Evolutionary conservation across 2,888 invertebrate species (phyloP).

Genomic region (Microplitis deprimator): DNA sequence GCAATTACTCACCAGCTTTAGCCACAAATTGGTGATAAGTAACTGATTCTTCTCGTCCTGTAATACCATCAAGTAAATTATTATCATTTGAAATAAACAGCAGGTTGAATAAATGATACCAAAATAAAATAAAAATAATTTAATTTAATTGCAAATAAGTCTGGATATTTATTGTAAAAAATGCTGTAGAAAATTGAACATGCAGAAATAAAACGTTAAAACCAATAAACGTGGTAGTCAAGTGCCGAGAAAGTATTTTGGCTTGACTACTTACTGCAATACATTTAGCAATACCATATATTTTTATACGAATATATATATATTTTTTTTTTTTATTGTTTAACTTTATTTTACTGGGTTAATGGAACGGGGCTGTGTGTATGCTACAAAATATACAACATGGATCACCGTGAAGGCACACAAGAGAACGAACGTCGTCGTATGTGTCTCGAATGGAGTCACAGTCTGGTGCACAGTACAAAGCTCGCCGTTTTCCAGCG

Average conservation of each 20-base stretch:
- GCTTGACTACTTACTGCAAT: slow-evolving; percentile 4
- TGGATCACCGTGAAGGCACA: slow-evolving; percentile 23
- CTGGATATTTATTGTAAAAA: too few species aligned
- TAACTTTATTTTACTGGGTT: slow-evolving; percentile 27
- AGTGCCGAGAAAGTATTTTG: background rate
- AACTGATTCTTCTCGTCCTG: slow-evolving; percentile 98
- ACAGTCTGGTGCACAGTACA: slow-evolving; percentile 30
- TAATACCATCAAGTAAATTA: slow-evolving; percentile 64
- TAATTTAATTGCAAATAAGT: background rate
- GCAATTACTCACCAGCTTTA: slow-evolving; percentile 88
- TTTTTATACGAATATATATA: background rate
- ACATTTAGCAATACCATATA: background rate
- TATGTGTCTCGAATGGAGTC: slow-evolving; percentile 24
- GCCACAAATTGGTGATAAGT: slow-evolving; percentile 96
- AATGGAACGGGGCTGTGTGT: slow-evolving; percentile 18
- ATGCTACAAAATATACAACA: slow-evolving; percentile 19
- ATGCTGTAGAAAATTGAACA: background rate
- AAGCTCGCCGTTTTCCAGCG: slow-evolving; percentile 34
- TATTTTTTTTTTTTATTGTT: background rate
- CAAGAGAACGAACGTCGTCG: slow-evolving; percentile 37
- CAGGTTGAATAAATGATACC: too few species aligned
- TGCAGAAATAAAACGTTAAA: background rate
- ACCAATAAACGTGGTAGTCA: background rate
- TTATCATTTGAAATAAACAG: background rate
- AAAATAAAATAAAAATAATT: background rate